Conservation (phyloP, 2,797 vertebrate species). For the Falco cherrug region DNA sequence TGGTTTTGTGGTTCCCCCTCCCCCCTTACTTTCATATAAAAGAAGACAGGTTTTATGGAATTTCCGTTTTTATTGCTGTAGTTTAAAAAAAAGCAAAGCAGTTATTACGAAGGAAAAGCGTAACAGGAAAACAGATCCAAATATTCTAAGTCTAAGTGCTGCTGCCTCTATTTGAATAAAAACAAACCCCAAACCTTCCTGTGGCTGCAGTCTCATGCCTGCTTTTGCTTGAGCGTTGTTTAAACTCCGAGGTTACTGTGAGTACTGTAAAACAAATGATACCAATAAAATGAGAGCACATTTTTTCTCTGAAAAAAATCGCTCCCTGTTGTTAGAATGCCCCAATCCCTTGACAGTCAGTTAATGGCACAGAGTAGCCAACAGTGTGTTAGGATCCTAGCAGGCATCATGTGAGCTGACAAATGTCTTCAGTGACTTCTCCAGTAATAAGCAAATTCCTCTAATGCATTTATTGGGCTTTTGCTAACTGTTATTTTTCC, state of each 20-base stretch:
- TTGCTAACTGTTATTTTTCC: not conserved
- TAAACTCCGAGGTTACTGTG: not conserved
- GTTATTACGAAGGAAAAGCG: constrained; percentile 25
- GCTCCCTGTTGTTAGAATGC: not conserved
- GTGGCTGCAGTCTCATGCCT: not conserved
- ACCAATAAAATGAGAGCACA: not conserved
- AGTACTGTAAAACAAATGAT: not conserved
- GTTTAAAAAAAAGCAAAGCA: constrained; percentile 11
- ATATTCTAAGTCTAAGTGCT: not conserved
- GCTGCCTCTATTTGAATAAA: constrained; percentile 29
- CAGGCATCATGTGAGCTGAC: not conserved
- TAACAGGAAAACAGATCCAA: constrained; percentile 54
- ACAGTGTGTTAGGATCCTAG: not conserved
- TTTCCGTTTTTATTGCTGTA: constrained; percentile 36
- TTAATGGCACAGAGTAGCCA: not conserved
- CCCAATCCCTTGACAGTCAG: not conserved
- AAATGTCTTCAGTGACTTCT: not conserved
- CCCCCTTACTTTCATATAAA: constrained; percentile 11
- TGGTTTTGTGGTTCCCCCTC: constrained; percentile 7
- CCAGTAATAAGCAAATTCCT: not conserved
- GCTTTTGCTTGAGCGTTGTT: constrained; percentile 29
- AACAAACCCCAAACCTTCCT: constrained; percentile 48
- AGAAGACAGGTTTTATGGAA: constrained; percentile 11
- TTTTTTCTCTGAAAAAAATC: not conserved
- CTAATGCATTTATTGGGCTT: not conserved